Evolutionary conservation across 2,113 vertebrate genomes (phyloP).

Genomic region (Psilopogon haemacephalus): DNA sequence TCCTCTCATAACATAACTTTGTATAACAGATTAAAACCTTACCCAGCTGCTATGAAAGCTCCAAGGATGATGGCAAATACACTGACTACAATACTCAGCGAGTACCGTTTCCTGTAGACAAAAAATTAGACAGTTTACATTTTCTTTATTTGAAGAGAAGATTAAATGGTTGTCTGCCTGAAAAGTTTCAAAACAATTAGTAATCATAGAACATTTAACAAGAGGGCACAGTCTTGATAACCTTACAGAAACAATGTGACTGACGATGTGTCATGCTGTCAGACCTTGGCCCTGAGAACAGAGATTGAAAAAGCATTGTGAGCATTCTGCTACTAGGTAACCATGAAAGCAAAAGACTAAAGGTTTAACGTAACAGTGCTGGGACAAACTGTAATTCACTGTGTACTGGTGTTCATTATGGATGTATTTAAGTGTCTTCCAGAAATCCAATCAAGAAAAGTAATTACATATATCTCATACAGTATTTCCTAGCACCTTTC

Average conservation of each 20-base stretch:
- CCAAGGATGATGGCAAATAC: constrained; percentile 85
- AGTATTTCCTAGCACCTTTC: background rate
- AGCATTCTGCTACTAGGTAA: background rate
- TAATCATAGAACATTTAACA: background rate
- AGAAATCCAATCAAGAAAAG: background rate
- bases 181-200: background rate
- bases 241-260: background rate
- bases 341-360: background rate
- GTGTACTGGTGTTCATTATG: background rate
- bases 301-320: background rate
- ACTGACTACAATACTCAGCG: constrained; percentile 76
- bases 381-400: background rate
- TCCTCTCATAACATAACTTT: background rate
- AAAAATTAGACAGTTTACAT: constrained; percentile 14
- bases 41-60: constrained; percentile 91
- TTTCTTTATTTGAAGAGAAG: background rate
- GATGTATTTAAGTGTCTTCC: background rate
- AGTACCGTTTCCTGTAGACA: constrained; percentile 82
- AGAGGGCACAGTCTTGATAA: background rate
- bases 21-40: constrained; percentile 52
- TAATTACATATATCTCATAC: background rate
- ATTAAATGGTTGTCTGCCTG: background rate
- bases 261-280: background rate
- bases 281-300: background rate
- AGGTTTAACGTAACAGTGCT: background rate